Evolutionary conservation across 92 coral and sea anemone genomes (phyloP), one percentile per base, ranked within the genome.

Genomic region (Heteractis magnifica): DNA sequence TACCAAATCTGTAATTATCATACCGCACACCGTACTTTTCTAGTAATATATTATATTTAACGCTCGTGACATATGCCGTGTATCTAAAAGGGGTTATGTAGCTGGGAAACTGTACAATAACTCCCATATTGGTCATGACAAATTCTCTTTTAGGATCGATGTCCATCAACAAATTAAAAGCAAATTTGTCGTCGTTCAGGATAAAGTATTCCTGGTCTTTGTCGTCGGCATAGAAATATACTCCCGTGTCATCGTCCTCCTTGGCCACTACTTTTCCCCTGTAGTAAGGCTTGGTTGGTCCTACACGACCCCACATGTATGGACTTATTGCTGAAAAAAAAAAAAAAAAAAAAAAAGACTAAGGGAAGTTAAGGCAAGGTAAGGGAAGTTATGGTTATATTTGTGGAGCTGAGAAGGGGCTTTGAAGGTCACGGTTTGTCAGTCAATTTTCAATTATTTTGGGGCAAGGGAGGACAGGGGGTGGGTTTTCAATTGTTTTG

Each of bases 211-310:
- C 84, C 12, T 65, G 4, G 34, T 26, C 34, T 9, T 10, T 14
- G 18, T 8, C 8, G 12, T 68, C 8, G 6, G 8, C 51, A 2
- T 26, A 4, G 77, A 81, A 81, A 51, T 81, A 81, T 4, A 81
- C 84, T 19, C 21, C 75, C 0, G 84, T 49, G 5, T 16, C 0
- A 23, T 81, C 84, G 19, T 81, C 84, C 19, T 81, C 84, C 21
- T 70, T 68, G 51, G 49, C 84, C 51, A 81, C 84, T 2, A 81
- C 84, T 21, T 21, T 20, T 18, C 84, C 84, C 26, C 19, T 20
- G 64, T 70, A 81, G 60, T 49, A 81, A 4, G 16, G 55, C 3
- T 53, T 50, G 2, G 6, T 10, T 48, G 19, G 15, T 11, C 14
- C 20, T 10, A 11, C 20, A 14, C 13, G 50, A 12, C 84, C 84